Evolutionary conservation across 2,888 invertebrate genomes (phyloP).

Genomic region (Temnothorax ravouxi): DNA sequence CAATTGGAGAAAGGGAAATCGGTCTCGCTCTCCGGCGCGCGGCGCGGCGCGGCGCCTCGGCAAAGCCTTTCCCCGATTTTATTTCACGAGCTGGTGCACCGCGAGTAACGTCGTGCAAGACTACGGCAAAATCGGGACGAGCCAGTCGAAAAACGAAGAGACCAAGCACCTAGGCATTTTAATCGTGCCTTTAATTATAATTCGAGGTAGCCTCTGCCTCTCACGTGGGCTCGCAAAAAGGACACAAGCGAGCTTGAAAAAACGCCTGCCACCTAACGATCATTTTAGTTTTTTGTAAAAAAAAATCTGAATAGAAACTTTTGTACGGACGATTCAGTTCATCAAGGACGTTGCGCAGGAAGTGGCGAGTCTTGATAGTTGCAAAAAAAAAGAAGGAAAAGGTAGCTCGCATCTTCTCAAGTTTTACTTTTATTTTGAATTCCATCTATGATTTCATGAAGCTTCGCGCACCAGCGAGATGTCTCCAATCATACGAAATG

Average conservation of each 20-base stretch:
- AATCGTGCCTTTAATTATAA: conserved; percentile 58
- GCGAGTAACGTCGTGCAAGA: conserved; percentile 36
- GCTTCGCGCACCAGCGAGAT: not conserved
- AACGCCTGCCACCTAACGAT: not conserved
- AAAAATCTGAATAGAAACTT: not conserved
- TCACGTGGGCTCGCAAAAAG: conserved; percentile 24
- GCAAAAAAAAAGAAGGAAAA: not conserved
- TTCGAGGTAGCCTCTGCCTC: conserved; percentile 38
- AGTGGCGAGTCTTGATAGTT: not conserved
- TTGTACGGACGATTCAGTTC: not conserved
- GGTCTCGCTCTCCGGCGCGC: conserved; percentile 35
- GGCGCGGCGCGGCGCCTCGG: conserved; percentile 26
- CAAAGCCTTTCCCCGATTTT: conserved; percentile 49
- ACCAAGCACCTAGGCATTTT: conserved; percentile 38
- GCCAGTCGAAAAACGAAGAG: conserved; percentile 4
- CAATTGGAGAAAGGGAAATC: conserved; percentile 47
- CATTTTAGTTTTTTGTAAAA: not conserved
- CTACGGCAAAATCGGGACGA: conserved; percentile 1
- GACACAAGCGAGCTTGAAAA: conserved; percentile 16
- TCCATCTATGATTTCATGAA: not conserved
- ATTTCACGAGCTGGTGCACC: conserved; percentile 52
- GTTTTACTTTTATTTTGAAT: not conserved
- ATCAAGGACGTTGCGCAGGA: not conserved
- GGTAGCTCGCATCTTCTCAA: not conserved
- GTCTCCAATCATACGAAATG: not conserved